Evolutionary conservation across 2,113 vertebrate species (phyloP), one percentile per base, ranked within the genome.

Genomic region (Opisthocomus hoazin): DNA sequence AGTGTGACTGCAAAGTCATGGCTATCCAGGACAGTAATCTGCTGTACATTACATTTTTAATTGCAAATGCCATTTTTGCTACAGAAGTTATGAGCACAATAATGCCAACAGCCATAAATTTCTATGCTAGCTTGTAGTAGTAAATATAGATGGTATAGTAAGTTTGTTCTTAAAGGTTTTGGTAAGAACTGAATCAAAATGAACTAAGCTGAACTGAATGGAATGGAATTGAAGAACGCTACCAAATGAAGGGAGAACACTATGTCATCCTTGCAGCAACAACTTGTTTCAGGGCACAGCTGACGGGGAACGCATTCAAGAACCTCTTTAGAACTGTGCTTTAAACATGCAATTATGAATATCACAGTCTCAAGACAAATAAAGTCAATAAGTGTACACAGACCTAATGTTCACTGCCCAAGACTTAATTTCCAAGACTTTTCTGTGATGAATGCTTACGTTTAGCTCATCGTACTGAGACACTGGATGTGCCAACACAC

Each of bases 291-390:
- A 94, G 81, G 75, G 75, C 75, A 94, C 57, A 84, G 89, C 84
- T 32, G 30, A 91, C 96, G 60, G 54, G 87, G 15, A 18, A 89
- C 15, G 29, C 82, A 92, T 94, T 97, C 82, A 94, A 96, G 94
- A 96, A 94, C 61, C 80, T 97, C 95, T 96, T 97, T 66, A 97
- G 95, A 97, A 95, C 65, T 96, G 83, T 37, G 60, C 70, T 94
- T 97, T 96, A 96, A 96, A 95, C 90, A 91, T 88, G 97, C 76
- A 87, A 93, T 94, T 96, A 93, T 96, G 91, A 98, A 97, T 70
- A 75, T 89, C 79, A 81, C 46, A 95, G 87, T 70, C 77, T 85
- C 57, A 91, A 95, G 75, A 96, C 91, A 97, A 97, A 96, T 90
- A 96, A 92, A 95, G 92, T 89, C 94, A 95, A 39, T 90, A 94